Percentiles rank a stretch among this genome's conserved stretches.
Conservation (phyloP, 2,797 vertebrate genomes). For the Platyrinchus mystaceus region DNA sequence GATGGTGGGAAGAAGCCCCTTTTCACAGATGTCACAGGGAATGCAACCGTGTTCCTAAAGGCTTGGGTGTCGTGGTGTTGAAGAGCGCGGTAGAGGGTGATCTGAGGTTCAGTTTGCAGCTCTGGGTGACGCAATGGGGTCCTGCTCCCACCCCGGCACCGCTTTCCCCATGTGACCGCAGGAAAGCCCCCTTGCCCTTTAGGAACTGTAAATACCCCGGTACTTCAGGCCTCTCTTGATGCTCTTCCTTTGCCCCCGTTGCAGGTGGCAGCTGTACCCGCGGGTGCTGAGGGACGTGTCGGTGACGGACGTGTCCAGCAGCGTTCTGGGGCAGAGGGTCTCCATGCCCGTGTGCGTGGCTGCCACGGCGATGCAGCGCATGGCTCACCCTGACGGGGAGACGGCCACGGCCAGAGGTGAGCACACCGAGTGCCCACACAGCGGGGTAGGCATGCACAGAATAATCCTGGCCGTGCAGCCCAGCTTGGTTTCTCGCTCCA, state of each 20-base stretch:
- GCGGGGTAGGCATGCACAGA: too few relatives aligned
- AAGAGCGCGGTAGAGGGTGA: neutral
- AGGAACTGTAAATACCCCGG: rapidly evolving
- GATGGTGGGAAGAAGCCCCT: too few relatives aligned
- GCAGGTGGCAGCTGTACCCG: slow-evolving; percentile 87
- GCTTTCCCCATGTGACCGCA: neutral
- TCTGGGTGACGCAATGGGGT: neutral
- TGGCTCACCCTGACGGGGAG: slow-evolving; percentile 92
- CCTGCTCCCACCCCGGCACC: neutral
- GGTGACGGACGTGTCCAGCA: slow-evolving; percentile 80
- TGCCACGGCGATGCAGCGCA: slow-evolving; percentile 92
- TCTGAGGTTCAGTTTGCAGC: neutral
- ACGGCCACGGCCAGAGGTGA: slow-evolving; percentile 87
- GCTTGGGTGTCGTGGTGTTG: rapidly evolving
- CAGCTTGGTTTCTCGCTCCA: neutral
- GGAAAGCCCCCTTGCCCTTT: neutral
- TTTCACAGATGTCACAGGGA: neutral
- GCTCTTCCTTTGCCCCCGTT: neutral
- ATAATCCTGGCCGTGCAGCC: too few relatives aligned
- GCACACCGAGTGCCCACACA: rapidly evolving
- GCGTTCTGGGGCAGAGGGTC: slow-evolving; percentile 83
- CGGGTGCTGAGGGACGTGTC: slow-evolving; percentile 89
- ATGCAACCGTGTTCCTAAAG: rapidly evolving
- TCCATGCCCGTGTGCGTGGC: slow-evolving; percentile 88
- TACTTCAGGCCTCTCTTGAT: neutral